phyloP scores from a whole-genome alignment of 2,113 vertebrate species.

The Phyllostomus hastatus region DNA sequence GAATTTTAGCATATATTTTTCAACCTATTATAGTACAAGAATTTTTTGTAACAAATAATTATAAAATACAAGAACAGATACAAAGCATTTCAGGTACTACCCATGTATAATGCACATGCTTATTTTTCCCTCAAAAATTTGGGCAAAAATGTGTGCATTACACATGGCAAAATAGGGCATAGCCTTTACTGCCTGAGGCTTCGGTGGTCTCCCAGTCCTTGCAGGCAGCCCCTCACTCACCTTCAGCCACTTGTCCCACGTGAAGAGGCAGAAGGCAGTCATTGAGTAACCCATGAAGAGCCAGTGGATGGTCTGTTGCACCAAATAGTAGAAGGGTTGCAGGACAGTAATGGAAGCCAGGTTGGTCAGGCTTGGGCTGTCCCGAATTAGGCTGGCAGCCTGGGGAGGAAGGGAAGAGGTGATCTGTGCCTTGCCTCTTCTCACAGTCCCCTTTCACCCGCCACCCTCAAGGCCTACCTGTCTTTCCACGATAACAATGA shows the following conservation, averaged over 20 bases:
- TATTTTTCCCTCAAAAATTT: too few relatives aligned
- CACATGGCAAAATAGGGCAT: too few relatives aligned
- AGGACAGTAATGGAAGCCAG: conserved; percentile 83
- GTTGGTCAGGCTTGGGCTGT: conserved; percentile 85
- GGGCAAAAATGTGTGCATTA: too few relatives aligned
- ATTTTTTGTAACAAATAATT: too few relatives aligned
- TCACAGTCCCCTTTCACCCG: rapidly evolving
- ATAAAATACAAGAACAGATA: too few relatives aligned
- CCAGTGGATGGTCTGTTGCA: conserved; percentile 94
- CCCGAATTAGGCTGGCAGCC: conserved; percentile 84
- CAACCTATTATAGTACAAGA: too few relatives aligned
- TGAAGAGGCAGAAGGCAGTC: conserved; percentile 95
- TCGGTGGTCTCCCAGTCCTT: not conserved
- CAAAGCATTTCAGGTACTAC: too few relatives aligned
- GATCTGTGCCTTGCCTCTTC: rapidly evolving
- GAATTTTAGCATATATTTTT: too few relatives aligned
- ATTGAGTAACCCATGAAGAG: conserved; percentile 97
- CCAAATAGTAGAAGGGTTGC: conserved; percentile 87
- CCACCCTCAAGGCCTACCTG: conserved; percentile 82
- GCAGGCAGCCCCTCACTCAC: conserved; percentile 64
- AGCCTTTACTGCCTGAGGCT: not conserved
- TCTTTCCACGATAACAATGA: conserved; percentile 94
- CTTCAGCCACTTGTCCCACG: conserved; percentile 97
- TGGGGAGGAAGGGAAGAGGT: conserved; percentile 57
- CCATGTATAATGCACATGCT: too few relatives aligned